phyloP scores from a whole-genome alignment of 2,797 vertebrate genomes.

The Alca torda region DNA sequence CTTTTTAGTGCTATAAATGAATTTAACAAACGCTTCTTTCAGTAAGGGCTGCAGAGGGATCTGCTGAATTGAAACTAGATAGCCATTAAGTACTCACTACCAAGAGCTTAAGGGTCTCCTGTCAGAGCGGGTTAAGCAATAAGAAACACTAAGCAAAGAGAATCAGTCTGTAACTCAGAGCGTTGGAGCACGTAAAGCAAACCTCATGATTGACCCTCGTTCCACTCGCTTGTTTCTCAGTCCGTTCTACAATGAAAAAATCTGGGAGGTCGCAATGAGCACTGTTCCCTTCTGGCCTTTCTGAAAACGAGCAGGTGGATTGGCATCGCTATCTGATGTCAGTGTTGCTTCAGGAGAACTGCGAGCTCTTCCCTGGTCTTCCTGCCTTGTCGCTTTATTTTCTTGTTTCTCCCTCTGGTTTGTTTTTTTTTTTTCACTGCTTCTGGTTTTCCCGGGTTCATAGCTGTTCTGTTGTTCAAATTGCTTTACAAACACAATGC shows the following conservation, averaged over 20 bases:
- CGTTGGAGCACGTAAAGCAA: fast-evolving
- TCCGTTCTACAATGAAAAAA: not conserved
- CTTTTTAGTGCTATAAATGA: not conserved
- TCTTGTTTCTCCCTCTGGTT: not conserved
- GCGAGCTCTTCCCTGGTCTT: not conserved
- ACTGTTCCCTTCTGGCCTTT: not conserved
- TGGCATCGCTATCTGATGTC: not conserved
- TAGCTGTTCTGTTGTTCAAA: not conserved
- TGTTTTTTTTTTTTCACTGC: not conserved
- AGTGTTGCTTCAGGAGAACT: not conserved
- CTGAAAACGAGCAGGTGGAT: not conserved
- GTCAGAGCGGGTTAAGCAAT: not conserved
- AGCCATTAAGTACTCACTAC: not conserved
- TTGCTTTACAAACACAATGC: not conserved
- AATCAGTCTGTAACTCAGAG: not conserved
- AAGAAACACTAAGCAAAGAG: not conserved
- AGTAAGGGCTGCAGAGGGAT: not conserved
- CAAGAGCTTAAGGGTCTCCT: not conserved
- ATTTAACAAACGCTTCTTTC: not conserved
- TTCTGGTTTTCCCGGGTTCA: not conserved
- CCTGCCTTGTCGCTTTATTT: not conserved
- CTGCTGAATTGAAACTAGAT: not conserved
- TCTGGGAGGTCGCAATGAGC: not conserved
- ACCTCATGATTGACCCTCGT: not conserved
- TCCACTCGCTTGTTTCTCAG: not conserved